phyloP scores from a whole-genome alignment of 2,113 vertebrate genomes.

The Gallinago undulata region DNA sequence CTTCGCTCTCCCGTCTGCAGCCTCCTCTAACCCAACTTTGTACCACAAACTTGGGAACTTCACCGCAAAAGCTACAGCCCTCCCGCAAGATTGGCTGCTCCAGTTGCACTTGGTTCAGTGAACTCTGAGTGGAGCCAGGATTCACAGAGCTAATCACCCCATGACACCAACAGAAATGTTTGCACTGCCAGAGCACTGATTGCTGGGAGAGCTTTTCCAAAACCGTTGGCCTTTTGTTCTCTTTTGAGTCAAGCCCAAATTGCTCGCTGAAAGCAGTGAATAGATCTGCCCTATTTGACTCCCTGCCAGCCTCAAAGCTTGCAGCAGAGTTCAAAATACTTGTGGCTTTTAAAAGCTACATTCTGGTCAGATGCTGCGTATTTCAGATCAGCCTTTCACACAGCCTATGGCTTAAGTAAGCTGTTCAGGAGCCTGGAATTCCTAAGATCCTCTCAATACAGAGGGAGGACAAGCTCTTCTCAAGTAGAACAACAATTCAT shows the following conservation, averaged over 20 bases:
- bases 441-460: not conserved
- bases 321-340: constrained; percentile 1
- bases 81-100: not conserved
- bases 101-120: not conserved
- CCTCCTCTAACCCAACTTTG: not conserved
- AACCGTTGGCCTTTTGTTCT: constrained; percentile 9
- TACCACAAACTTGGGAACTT: not conserved
- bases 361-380: not conserved
- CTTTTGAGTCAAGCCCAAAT: not conserved
- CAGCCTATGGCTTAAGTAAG: not conserved
- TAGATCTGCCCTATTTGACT: constrained; percentile 4
- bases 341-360: not conserved
- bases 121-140: not conserved
- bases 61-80: not conserved
- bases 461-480: not conserved
- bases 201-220: constrained; percentile 16
- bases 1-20: not conserved
- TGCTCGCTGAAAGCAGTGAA: not conserved
- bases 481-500: not conserved
- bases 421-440: not conserved
- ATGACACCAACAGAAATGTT: not conserved
- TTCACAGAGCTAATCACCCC: not conserved
- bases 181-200: constrained; percentile 6
- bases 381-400: not conserved
- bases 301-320: constrained; percentile 11